Conservation (phyloP, 2,888 invertebrate species). For the Aelia acuminata region DNA sequence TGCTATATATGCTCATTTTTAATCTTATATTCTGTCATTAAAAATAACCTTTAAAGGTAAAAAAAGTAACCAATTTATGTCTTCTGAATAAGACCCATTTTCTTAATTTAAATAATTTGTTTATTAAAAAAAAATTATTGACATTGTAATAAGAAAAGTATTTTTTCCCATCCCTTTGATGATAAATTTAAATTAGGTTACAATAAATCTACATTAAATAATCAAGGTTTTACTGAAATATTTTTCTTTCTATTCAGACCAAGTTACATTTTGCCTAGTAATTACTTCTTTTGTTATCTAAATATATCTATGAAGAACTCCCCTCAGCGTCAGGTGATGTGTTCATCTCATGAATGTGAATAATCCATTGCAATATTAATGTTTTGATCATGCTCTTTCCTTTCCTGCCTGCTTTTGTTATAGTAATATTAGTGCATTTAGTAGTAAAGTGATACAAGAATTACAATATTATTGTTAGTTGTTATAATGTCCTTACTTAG, state of each 20-base stretch:
- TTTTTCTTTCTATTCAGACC: too few species aligned
- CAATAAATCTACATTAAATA: background rate
- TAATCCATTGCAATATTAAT: background rate
- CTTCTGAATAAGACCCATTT: too few species aligned
- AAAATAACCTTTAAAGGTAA: too few species aligned
- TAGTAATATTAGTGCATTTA: background rate
- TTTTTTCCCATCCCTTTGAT: background rate
- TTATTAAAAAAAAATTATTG: too few species aligned
- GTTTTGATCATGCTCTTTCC: background rate
- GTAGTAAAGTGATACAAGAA: background rate
- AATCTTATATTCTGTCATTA: too few species aligned
- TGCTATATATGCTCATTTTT: too few species aligned
- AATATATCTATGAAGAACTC: background rate
- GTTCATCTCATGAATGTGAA: background rate
- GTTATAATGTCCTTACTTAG: background rate
- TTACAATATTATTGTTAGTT: background rate
- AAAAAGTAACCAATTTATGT: too few species aligned
- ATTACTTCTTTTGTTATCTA: background rate
- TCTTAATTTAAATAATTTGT: too few species aligned
- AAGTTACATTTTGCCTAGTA: background rate
- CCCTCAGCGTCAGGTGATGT: background rate
- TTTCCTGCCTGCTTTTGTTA: slow-evolving; percentile 3
- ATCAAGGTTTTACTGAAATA: slow-evolving; percentile 10
- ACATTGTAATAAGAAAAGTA: too few species aligned
- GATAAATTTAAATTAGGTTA: background rate